These are phyloP conservation scores for Garra rufa DNA, from an alignment of 2,113 vertebrate genomes.

Conservation along the genomic window DNA sequence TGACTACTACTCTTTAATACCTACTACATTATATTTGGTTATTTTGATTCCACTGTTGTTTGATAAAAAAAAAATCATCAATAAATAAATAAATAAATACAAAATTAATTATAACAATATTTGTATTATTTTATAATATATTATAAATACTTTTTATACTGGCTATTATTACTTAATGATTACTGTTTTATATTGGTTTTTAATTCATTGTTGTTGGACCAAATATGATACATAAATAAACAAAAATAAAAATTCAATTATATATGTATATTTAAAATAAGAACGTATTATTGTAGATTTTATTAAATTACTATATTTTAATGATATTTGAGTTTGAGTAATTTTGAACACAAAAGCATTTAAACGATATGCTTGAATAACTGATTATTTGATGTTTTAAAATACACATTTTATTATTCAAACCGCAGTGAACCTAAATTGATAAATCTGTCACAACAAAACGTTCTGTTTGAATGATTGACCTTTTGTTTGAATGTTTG, in stretches of 20 bases:
- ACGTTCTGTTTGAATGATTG: conserved; percentile 15
- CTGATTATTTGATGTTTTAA: neutral
- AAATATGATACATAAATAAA: neutral
- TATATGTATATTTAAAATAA: neutral
- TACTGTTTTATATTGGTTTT: neutral
- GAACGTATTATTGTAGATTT: neutral
- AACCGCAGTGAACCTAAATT: neutral
- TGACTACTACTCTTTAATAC: neutral
- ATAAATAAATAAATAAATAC: neutral
- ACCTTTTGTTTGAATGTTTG: conserved; percentile 49
- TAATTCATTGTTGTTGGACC: neutral
- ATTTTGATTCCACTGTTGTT: neutral
- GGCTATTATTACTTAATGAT: neutral
- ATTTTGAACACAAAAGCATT: neutral
- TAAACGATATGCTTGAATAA: neutral
- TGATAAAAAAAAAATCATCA: neutral
- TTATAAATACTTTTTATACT: neutral
- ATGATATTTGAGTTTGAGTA: no score
- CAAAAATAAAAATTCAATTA: neutral
- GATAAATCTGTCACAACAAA: conserved; percentile 34
- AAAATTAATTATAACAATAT: neutral
- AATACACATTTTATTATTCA: neutral
- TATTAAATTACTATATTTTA: neutral
- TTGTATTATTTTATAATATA: neutral
- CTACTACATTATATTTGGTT: neutral